Conservation (phyloP, 1,140 invertebrate genomes). For the Bombus sibiricus region DNA sequence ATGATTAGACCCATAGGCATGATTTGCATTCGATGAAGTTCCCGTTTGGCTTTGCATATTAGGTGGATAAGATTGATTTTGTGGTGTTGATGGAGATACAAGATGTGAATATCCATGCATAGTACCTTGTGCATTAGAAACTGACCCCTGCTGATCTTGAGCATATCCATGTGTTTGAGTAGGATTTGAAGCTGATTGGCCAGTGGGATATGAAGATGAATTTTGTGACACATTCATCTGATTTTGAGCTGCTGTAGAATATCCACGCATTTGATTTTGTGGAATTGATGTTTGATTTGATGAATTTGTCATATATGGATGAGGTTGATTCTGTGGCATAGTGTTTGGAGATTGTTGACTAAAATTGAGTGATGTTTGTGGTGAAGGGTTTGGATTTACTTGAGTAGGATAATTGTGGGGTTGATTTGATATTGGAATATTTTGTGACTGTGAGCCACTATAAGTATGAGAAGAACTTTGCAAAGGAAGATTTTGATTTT, state of each 20-base stretch:
- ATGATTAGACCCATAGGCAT: constrained; percentile 62
- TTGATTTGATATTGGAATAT: constrained; percentile 57
- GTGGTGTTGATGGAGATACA: constrained; percentile 52
- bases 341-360: constrained; percentile 64
- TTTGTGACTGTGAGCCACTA: constrained; percentile 58
- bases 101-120: constrained; percentile 70
- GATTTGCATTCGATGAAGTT: constrained; percentile 38
- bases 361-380: constrained; percentile 64
- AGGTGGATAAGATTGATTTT: constrained; percentile 64
- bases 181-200: constrained; percentile 54
- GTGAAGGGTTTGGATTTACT: constrained; percentile 49
- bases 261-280: constrained; percentile 68
- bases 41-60: constrained; percentile 55
- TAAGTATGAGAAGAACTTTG: constrained; percentile 67
- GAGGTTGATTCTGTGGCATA: constrained; percentile 56
- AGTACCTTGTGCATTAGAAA: constrained; percentile 54
- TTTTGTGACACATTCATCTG: constrained; percentile 59
- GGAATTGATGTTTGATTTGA: constrained; percentile 53
- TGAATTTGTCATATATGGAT: constrained; percentile 62
- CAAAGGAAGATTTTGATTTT: constrained; percentile 64
- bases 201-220: constrained; percentile 45
- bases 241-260: constrained; percentile 53
- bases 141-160: constrained; percentile 63
- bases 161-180: constrained; percentile 65
- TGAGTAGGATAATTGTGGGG: constrained; percentile 62